Base-by-base conservation (phyloP, 1,140 invertebrate species). In the Drosophila baimaii region DNA sequence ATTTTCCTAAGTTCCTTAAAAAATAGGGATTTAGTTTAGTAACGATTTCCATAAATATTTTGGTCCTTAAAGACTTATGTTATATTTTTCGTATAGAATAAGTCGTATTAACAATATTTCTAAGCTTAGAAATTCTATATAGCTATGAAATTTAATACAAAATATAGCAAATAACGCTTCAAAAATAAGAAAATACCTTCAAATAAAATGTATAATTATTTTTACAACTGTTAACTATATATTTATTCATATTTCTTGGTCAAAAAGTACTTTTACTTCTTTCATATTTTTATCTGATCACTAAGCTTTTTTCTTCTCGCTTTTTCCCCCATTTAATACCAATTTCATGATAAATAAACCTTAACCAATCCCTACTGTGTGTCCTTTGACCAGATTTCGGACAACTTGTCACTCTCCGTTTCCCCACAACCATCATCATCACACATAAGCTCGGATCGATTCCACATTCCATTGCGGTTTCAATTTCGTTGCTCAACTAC, bases 341-440 rank as follows among this genome's bases (percentile, higher is more conserved):
- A 13, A 0, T 13, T 52, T 19, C 12, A 2, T n/a, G 12, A 7
- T 37, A 15, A 1, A 10, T n/a, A n/a, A 15, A 13, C 13, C 7
- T 29, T 29, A 63, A 6, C 17, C 1, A 12, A 13, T 15, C 17
- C 39, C 19, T n/a, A 75, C 10, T 27, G 74, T 71, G 78, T 71
- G n/a, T 52, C 5, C 44, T 49, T 74, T 77, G 49, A 62, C 73
- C 81, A 85, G 77, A 77, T 85, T 85, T 85, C 57, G 39, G 81
- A 85, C 43, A 68, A 47, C 69, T 63, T 84, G 78, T 75, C 81
- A 69, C 46, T 61, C 35, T 46, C 15, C 21, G 9, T 8, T 47
- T 59, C 25, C 13, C 54, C 51, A 65, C 65, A 72, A 58, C 17
- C 65, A 72, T 55, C 17, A 49, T 74, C 63, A 77, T 74, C 54